Base-by-base conservation (phyloP, 1,140 invertebrate species). In the Odontomachus brunneus region DNA sequence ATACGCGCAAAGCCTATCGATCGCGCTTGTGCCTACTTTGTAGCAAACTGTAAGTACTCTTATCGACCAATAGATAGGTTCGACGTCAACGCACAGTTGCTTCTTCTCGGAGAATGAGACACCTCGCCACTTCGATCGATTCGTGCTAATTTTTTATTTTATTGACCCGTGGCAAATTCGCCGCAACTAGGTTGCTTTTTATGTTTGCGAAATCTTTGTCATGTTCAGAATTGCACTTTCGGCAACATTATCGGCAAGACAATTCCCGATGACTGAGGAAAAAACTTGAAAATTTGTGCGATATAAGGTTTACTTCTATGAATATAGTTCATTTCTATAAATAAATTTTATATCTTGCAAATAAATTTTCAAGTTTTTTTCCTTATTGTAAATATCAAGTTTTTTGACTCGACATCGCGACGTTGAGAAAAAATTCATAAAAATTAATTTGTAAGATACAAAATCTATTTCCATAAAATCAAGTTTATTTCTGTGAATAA, bases 21-120 rank as follows among this genome's bases (percentile, higher is more conserved):
- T 75, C 24, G 72, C 5, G n/a, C n/a, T n/a, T n/a, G n/a, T 29
- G 57, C 49, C 38, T 48, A 60, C 26, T n/a, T n/a, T 33, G 55
- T 74, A 75, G 24, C n/a, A n/a, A 49, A 62, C 24, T 19, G 53
- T 19, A 60, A 73, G 29, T 73, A 26, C 24, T 49, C 29, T 48
- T 49, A 75, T 75, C 44, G 72, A 62, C 15, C 3, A 49, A 75
- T 49, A 62, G 44, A 17, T 75, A 15, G n/a, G 48, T 62, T 74
- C 24, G 38, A 62, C n/a, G 44, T n/a, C 9, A 75, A 62, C 9
- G 9, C 3, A 29, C 3, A 0, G 29, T 48, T 9, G 24, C 17
- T 62, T 49, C n/a, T 60, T 17, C 22, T 62, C n/a, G 44, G 33
- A 55, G 19, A 55, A 74, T 2, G n/a, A 62, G 12, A 49, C 11